Conservation (phyloP, 2,797 vertebrate genomes). For the Acanthiza pusilla region DNA sequence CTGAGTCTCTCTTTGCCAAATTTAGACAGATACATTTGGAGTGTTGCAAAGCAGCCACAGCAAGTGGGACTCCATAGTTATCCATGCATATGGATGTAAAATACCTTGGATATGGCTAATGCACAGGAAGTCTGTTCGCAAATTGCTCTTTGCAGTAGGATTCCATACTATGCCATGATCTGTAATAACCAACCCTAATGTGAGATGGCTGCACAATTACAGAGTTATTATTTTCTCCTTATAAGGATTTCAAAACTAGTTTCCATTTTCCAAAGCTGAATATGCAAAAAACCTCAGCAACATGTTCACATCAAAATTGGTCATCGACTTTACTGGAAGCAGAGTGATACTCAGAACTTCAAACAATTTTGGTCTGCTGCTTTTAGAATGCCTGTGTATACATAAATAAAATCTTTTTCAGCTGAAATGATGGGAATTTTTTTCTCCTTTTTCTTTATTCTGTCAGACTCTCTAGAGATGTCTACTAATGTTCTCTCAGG, state of each 20-base stretch:
- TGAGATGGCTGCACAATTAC: background rate
- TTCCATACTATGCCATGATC: background rate
- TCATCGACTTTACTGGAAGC: background rate
- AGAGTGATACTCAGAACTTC: background rate
- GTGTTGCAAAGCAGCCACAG: accelerated
- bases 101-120: background rate
- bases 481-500: background rate
- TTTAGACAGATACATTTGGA: background rate
- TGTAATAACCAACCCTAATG: background rate
- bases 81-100: background rate
- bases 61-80: background rate
- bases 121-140: background rate
- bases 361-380: background rate
- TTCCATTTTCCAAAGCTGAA: background rate
- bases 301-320: background rate
- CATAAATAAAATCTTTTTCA: background rate
- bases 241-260: background rate
- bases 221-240: background rate
- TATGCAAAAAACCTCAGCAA: background rate
- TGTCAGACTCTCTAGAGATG: background rate
- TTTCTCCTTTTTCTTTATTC: background rate
- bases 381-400: background rate
- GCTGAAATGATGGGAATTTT: background rate
- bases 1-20: background rate
- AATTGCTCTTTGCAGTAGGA: background rate